phyloP scores from a whole-genome alignment of 2,888 invertebrate species.

The Plagodis dolabraria region DNA sequence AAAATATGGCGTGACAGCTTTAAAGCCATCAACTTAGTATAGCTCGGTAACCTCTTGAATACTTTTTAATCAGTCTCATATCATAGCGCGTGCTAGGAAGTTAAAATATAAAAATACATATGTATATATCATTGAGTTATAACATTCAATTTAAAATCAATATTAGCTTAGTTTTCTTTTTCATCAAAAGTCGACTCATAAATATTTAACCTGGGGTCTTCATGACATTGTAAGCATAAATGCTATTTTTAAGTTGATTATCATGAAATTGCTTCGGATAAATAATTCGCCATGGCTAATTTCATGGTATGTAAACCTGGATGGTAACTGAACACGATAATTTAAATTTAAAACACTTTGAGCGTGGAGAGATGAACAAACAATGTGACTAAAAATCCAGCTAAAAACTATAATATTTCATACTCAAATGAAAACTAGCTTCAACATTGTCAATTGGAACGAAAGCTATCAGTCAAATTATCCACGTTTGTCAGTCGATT shows the following conservation, averaged over 20 bases:
- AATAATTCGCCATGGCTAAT: conserved; percentile 15
- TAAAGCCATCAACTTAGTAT: too few relatives aligned
- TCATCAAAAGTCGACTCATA: background rate
- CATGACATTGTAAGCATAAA: too few relatives aligned
- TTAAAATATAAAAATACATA: too few relatives aligned
- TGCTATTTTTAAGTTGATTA: conserved; percentile 3
- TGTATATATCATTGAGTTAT: too few relatives aligned
- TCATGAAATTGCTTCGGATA: conserved; percentile 11
- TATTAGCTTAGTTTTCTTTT: too few relatives aligned
- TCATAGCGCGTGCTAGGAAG: too few relatives aligned
- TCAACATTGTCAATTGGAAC: conserved; percentile 65
- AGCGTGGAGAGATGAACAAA: conserved; percentile 46
- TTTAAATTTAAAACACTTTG: conserved; percentile 13
- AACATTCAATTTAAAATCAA: too few relatives aligned
- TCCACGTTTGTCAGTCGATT: conserved; percentile 73
- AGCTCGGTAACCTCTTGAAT: too few relatives aligned
- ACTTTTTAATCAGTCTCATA: too few relatives aligned
- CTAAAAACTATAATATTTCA: conserved; percentile 15
- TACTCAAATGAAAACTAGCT: conserved; percentile 38
- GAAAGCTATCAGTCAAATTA: conserved; percentile 74
- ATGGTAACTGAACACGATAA: conserved; percentile 3
- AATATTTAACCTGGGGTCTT: background rate
- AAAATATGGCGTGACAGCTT: too few relatives aligned
- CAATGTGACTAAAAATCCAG: conserved; percentile 42
- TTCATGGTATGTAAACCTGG: conserved; percentile 16